Conservation (phyloP, 2,797 vertebrate genomes). For the Zenarchopterus dispar region DNA sequence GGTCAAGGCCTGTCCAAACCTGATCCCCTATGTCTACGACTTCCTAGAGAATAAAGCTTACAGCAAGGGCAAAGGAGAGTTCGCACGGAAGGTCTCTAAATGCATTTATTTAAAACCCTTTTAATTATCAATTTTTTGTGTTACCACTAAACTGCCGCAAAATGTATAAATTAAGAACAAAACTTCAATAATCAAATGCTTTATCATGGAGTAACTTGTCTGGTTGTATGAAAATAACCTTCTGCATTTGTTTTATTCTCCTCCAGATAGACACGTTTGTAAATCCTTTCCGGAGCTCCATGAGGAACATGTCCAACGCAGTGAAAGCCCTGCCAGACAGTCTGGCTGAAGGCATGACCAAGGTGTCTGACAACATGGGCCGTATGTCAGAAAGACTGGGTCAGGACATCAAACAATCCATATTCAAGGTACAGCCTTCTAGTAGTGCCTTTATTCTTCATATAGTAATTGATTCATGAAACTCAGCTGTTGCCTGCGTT, state of each 20-base stretch:
- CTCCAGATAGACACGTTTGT: slow-evolving; percentile 98
- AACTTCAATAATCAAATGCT: no score
- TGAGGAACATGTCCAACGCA: slow-evolving; percentile 97
- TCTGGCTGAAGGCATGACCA: slow-evolving; percentile 97
- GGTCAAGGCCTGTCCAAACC: slow-evolving; percentile 92
- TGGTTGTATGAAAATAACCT: not conserved
- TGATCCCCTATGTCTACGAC: slow-evolving; percentile 90
- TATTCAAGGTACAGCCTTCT: slow-evolving; percentile 90
- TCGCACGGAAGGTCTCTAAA: slow-evolving; percentile 93
- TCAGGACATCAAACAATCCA: slow-evolving; percentile 97
- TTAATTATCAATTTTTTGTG: not conserved
- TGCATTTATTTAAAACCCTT: not conserved
- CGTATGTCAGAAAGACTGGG: slow-evolving; percentile 97
- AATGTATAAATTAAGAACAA: not conserved
- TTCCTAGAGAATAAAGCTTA: slow-evolving; percentile 99
- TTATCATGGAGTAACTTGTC: no score
- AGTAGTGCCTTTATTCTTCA: not conserved
- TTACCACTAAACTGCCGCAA: not conserved
- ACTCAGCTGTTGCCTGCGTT: not conserved
- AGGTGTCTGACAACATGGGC: slow-evolving; percentile 98
- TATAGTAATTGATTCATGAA: not conserved
- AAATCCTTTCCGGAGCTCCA: slow-evolving; percentile 97
- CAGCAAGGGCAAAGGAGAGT: slow-evolving; percentile 97
- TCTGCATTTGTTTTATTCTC: slow-evolving; percentile 5
- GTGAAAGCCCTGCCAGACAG: slow-evolving; percentile 98